phyloP scores from a whole-genome alignment of 2,888 invertebrate genomes.

The Didymodactylos carnosus region DNA sequence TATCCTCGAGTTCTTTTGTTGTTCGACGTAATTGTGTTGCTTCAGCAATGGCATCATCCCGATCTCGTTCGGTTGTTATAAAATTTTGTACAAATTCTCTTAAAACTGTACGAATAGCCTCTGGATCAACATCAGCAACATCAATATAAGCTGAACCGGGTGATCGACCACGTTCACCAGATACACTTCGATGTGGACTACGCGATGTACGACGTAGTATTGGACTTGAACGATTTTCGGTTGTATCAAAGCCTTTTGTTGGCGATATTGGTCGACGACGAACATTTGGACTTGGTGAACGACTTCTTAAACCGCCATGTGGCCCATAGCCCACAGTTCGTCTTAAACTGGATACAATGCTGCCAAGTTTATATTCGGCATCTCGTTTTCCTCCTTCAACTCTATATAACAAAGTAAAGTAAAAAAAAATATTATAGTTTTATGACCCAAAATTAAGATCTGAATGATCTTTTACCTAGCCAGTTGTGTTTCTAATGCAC shows the following conservation, averaged over 20 bases:
- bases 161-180: conserved; percentile 31
- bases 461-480: conserved; percentile 26
- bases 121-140: conserved; percentile 58
- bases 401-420: no score
- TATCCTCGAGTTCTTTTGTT: conserved; percentile 56
- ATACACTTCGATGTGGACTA: conserved; percentile 30
- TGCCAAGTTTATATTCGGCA: conserved; percentile 61
- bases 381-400: conserved; percentile 49
- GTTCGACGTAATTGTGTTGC: conserved; percentile 9
- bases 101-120: conserved; percentile 66
- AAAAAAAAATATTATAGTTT: no score
- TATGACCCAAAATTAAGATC: background rate
- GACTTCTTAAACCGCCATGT: background rate
- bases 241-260: conserved; percentile 23
- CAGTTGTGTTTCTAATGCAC: conserved; percentile 63
- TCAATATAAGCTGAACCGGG: conserved; percentile 17
- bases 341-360: conserved; percentile 60
- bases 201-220: conserved; percentile 16
- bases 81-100: conserved; percentile 76
- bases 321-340: conserved; percentile 57
- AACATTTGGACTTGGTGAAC: background rate
- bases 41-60: conserved; percentile 34
- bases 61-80: conserved; percentile 70
- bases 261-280: conserved; percentile 18
- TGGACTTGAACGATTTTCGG: background rate